These are phyloP conservation scores for Scolopax mira DNA, from an alignment of 2,113 vertebrate species.

Conservation along the genomic window DNA sequence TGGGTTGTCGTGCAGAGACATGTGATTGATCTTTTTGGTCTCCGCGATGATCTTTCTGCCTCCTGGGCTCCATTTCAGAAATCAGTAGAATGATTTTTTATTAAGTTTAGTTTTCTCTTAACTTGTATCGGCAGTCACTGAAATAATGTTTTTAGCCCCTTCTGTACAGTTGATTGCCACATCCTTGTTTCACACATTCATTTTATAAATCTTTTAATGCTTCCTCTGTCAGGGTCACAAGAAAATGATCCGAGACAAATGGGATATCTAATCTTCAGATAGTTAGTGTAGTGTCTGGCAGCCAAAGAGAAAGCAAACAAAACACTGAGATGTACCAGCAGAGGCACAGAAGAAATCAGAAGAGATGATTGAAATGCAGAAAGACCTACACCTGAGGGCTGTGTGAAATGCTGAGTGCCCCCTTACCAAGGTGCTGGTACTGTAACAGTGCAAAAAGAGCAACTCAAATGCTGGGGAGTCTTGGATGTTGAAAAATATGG, in stretches of 20 bases:
- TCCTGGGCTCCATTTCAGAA: not conserved
- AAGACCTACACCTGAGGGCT: not conserved
- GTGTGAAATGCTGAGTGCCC: not conserved
- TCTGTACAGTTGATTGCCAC: slow-evolving; percentile 14
- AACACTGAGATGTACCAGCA: not conserved
- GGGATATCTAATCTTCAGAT: slow-evolving; percentile 22
- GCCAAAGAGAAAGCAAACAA: not conserved
- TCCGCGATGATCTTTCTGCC: not conserved
- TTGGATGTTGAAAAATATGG: not conserved
- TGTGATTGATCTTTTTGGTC: slow-evolving; percentile 9
- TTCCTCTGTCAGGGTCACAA: slow-evolving; percentile 9
- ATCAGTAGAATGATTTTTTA: slow-evolving; percentile 39
- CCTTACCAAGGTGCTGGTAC: not conserved
- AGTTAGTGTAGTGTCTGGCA: not conserved
- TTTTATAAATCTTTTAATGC: slow-evolving; percentile 50
- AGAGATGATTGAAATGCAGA: not conserved
- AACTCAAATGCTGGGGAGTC: not conserved
- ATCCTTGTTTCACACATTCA: slow-evolving; percentile 4
- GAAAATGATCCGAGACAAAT: slow-evolving; percentile 28
- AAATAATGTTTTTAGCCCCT: slow-evolving; percentile 23
- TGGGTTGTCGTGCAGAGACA: not conserved
- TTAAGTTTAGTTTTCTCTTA: slow-evolving; percentile 34
- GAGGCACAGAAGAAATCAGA: not conserved
- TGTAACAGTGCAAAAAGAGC: not conserved
- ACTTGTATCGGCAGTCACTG: not conserved